Evolutionary conservation across 2,797 vertebrate genomes (phyloP), one percentile per base, ranked within the genome.

Genomic region (Liparis tanakae): DNA sequence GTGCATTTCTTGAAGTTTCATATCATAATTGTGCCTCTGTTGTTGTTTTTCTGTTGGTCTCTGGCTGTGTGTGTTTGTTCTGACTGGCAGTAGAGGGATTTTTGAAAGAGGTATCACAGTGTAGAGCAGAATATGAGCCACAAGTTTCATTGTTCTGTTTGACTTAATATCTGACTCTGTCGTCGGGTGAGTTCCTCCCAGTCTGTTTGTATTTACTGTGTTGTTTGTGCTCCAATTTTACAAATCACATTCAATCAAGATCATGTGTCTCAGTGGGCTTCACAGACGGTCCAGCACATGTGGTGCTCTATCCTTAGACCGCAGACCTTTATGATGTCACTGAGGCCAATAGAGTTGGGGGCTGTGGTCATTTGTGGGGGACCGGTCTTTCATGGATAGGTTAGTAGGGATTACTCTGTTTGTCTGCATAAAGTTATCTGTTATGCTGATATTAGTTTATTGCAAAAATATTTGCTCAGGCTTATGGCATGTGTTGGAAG

Each of bases 351-450:
- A 57, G 64, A 79, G 71, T 66, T 9, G 3, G 50, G 55, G 67
- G 67, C 81, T 87, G 83, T 85, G 79, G 80, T 78, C 70, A 79
- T 84, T 76, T 85, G 83, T 83, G 64, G 72, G 63, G 69, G 78
- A 84, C 76, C 79, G 43, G 73, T 67, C 15, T 91, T 91, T 87
- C 68, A 76, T 44, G 56, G 80, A 76, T 76, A 70, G 83, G 84
- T 86, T 75, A 83, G 73, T 84, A 70, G 80, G 86, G 70, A 41
- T 53, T 66, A 68, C 70, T 69, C 1, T 79, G 55, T 74, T 54
- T 37, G 34, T 74, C 41, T 61, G 56, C 46, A 12, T 22, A 60
- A 41, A 41, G 12, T 41, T 14, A 41, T 41, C 39, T 41, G 56
- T 79, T 73, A 7, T 7, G 36, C 41, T 63, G n/a, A 20, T 67